Evolutionary conservation across 92 coral and sea anemone species (phyloP).

Genomic region (Epizoanthus illoricatus): DNA sequence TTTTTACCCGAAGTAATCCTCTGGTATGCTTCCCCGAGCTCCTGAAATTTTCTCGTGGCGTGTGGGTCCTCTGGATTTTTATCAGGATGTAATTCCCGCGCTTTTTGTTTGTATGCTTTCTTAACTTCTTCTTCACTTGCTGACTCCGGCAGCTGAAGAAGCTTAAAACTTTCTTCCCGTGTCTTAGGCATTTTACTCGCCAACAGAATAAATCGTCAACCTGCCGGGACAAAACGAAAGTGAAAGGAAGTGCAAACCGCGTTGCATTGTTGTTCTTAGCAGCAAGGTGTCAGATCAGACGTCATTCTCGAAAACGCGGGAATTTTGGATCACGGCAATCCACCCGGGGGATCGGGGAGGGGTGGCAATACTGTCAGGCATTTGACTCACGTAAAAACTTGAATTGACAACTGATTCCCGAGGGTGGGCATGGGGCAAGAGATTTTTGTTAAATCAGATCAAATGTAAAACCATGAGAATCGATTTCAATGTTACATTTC

Average conservation of each 20-base stretch:
- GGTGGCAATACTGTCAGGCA: too few species aligned
- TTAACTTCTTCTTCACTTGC: conserved; percentile 74
- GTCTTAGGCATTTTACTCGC: conserved; percentile 52
- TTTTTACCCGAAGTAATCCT: conserved; percentile 44
- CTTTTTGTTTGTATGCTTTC: conserved; percentile 73
- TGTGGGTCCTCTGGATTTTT: conserved; percentile 67
- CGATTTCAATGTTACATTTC: too few species aligned
- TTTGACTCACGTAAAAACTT: too few species aligned
- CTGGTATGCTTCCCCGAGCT: conserved; percentile 66
- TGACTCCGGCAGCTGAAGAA: conserved; percentile 62
- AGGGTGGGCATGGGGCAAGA: too few species aligned
- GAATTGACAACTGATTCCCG: too few species aligned
- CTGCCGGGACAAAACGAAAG: not conserved
- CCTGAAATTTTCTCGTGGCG: conserved; percentile 68
- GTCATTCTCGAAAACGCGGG: too few species aligned
- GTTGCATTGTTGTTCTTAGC: conserved; percentile 25
- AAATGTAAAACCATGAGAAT: too few species aligned
- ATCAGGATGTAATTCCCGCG: conserved; percentile 79
- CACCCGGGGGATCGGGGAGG: too few species aligned
- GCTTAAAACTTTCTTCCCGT: conserved; percentile 59
- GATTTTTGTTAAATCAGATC: too few species aligned
- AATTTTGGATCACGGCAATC: too few species aligned
- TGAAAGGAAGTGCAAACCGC: conserved; percentile 4
- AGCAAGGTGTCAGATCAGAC: too few species aligned
- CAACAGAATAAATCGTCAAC: not conserved